Conservation (phyloP, 2,888 invertebrate species). For the Amphimallon solstitiale region DNA sequence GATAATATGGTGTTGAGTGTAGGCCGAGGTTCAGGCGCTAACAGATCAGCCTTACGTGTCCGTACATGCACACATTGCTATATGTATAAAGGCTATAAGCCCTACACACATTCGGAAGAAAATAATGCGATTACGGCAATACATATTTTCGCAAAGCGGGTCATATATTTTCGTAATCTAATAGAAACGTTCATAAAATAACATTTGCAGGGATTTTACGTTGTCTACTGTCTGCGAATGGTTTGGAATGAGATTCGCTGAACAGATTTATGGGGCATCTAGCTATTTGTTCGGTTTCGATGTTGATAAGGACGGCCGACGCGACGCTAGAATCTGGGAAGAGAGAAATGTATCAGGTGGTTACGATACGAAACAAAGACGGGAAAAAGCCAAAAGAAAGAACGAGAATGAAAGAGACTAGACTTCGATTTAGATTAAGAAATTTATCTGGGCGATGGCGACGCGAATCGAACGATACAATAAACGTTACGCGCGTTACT, state of each 20-base stretch:
- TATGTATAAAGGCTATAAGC: neutral
- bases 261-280: constrained; percentile 18
- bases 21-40: too few species aligned
- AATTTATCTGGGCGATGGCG: too few species aligned
- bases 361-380: neutral
- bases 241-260: constrained; percentile 9
- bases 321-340: neutral
- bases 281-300: constrained; percentile 15
- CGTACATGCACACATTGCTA: too few species aligned
- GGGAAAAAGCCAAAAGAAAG: too few species aligned
- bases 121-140: constrained; percentile 23
- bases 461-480: too few species aligned
- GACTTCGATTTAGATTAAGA: too few species aligned
- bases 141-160: constrained; percentile 15
- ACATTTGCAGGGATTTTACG: constrained; percentile 20
- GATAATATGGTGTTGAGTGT: too few species aligned
- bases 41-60: too few species aligned
- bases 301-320: neutral
- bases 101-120: neutral
- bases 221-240: constrained; percentile 4
- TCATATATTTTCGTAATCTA: constrained; percentile 15
- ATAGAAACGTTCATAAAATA: constrained; percentile 16
- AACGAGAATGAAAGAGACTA: too few species aligned
- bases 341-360: neutral
- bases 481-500: neutral